Evolutionary conservation across 2,888 invertebrate genomes (phyloP).

Genomic region (Cheilosia vernalis): DNA sequence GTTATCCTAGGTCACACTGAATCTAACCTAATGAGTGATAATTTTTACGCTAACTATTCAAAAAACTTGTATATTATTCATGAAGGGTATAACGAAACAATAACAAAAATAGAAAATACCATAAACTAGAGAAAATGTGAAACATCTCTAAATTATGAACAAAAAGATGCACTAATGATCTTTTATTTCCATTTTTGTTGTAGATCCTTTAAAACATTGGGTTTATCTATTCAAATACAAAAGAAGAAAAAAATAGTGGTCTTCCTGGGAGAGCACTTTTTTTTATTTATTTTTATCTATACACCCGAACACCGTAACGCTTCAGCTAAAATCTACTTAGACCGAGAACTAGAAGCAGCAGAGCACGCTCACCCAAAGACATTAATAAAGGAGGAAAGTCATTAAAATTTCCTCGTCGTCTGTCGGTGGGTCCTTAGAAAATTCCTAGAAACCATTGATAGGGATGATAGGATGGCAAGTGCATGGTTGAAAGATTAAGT

Average conservation of each 20-base stretch:
- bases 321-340: background rate
- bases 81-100: background rate
- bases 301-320: background rate
- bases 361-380: background rate
- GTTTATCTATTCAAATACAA: background rate
- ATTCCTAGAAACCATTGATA: conserved; percentile 11
- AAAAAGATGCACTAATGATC: background rate
- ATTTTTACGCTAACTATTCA: background rate
- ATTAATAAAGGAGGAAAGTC: background rate
- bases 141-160: background rate
- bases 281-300: conserved; percentile 3
- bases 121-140: background rate
- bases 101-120: background rate
- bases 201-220: background rate
- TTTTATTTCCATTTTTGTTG: background rate
- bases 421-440: background rate
- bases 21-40: background rate
- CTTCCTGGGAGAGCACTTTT: conserved; percentile 5
- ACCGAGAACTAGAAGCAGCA: no score
- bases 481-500: conserved; percentile 10
- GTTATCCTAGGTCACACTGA: background rate
- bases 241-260: background rate
- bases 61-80: background rate
- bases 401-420: background rate
- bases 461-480: conserved; percentile 11